Evolutionary conservation across 2,797 vertebrate genomes (phyloP).

Genomic region (Nannoperca australis): DNA sequence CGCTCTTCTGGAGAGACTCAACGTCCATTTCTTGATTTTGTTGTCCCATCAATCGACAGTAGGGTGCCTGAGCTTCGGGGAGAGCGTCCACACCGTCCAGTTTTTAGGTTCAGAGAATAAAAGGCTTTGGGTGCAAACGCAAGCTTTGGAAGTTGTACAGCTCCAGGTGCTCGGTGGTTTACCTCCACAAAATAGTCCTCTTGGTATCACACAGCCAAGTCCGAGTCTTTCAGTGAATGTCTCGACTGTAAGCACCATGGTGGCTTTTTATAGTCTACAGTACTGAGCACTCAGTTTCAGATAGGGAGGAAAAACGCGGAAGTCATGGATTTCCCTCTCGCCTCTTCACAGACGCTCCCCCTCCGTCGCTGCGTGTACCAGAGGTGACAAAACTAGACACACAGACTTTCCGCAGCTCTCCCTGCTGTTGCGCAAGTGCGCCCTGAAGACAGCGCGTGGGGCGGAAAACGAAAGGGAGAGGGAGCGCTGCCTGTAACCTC

Average conservation of each 20-base stretch:
- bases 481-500: neutral
- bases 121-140: neutral
- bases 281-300: constrained; percentile 18
- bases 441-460: neutral
- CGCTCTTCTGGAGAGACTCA: constrained; percentile 66
- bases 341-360: constrained; percentile 42
- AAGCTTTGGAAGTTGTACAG: neutral
- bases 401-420: constrained; percentile 64
- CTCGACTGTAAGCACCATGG: neutral
- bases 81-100: neutral
- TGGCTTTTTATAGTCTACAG: constrained; percentile 52
- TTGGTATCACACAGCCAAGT: neutral
- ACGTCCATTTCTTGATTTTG: constrained; percentile 60
- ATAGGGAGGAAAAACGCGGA: constrained; percentile 75
- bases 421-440: constrained; percentile 62
- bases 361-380: neutral
- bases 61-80: neutral
- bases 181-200: constrained; percentile 25
- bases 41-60: constrained; percentile 10
- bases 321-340: constrained; percentile 82
- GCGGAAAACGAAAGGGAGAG: constrained; percentile 72
- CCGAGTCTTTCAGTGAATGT: constrained; percentile 11
- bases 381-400: constrained; percentile 46
- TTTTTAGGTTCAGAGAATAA: neutral
- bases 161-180: neutral